A percentile compares a stretch with the other conserved stretches of the same genome.
Conservation (phyloP, 2,113 vertebrate species). For the Ginglymostoma cirratum region DNA sequence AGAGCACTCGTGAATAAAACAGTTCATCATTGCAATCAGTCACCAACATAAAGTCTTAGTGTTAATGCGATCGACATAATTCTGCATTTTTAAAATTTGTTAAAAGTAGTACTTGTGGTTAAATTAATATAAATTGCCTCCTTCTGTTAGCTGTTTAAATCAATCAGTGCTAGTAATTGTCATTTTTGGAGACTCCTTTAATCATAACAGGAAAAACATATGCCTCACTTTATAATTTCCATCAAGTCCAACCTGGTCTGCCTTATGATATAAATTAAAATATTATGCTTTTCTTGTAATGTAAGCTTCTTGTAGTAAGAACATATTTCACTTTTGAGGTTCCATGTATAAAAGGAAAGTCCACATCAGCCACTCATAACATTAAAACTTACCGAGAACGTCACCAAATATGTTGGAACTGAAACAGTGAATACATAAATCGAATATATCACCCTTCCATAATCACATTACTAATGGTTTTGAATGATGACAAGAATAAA, state of each 20-base stretch:
- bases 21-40: constrained; percentile 29
- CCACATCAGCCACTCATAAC: background rate
- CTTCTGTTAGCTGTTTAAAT: constrained; percentile 5
- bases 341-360: background rate
- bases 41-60: constrained; percentile 12
- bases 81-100: constrained; percentile 31
- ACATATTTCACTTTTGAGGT: background rate
- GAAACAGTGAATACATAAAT: no score
- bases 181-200: constrained; percentile 28
- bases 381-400: no score
- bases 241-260: background rate
- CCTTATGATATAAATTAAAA: background rate
- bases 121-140: constrained; percentile 30
- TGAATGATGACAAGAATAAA: no score
- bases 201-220: background rate
- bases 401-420: no score
- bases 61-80: constrained; percentile 2
- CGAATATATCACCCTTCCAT: no score
- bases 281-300: background rate
- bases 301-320: background rate
- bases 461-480: no score
- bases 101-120: constrained; percentile 10
- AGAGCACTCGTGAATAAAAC: constrained; percentile 32
- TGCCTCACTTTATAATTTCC: background rate
- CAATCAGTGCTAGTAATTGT: constrained; percentile 27